Conservation (phyloP, 2,113 vertebrate genomes). For the Centropus unirufus region DNA sequence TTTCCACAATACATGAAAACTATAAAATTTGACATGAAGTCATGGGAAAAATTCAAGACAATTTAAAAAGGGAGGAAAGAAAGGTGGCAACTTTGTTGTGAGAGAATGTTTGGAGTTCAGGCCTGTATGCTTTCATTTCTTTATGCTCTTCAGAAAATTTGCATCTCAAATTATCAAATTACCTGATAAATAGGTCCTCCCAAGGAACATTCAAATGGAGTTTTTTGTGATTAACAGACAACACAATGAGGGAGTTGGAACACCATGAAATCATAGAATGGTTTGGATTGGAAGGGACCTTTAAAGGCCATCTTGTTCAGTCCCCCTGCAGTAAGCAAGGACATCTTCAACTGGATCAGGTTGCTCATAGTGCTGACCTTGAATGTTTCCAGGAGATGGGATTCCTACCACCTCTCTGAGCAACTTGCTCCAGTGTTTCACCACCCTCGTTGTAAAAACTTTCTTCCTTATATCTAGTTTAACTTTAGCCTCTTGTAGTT, state of each 20-base stretch:
- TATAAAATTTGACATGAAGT: neutral
- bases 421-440: too few relatives aligned
- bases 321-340: too few relatives aligned
- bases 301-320: too few relatives aligned
- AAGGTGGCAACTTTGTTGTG: neutral
- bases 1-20: neutral
- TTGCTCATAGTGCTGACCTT: too few relatives aligned
- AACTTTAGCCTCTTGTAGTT: too few relatives aligned
- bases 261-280: neutral
- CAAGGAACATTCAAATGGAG: neutral
- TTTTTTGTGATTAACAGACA: fast-evolving
- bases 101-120: neutral
- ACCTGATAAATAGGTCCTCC: neutral
- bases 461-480: too few relatives aligned
- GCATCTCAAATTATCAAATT: neutral
- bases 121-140: neutral
- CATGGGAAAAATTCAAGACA: neutral
- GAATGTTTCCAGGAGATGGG: too few relatives aligned
- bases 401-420: too few relatives aligned
- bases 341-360: too few relatives aligned
- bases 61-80: neutral
- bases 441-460: too few relatives aligned
- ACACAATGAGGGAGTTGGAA: neutral
- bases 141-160: neutral
- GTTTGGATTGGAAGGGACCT: too few relatives aligned